Evolutionary conservation across 2,888 invertebrate species (phyloP).

Genomic region (Sympetrum striolatum): DNA sequence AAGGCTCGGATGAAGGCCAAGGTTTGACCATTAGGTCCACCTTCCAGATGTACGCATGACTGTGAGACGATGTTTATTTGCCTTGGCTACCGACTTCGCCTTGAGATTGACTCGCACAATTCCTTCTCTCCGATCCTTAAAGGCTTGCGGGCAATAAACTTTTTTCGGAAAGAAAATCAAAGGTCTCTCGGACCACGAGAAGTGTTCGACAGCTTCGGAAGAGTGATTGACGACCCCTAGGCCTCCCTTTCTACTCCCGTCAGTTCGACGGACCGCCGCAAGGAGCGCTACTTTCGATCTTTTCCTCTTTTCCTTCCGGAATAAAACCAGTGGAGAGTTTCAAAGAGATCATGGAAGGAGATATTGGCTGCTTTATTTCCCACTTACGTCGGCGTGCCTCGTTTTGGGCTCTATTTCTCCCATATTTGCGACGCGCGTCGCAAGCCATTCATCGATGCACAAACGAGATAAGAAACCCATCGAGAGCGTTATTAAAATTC

Average conservation of each 20-base stretch:
- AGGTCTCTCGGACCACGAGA: background rate
- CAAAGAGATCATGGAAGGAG: background rate
- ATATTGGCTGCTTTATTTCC: background rate
- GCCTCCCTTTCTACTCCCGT: background rate
- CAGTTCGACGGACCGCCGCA: background rate
- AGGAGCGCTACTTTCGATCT: background rate
- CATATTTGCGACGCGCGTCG: background rate
- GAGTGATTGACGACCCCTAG: background rate
- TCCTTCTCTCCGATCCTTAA: background rate
- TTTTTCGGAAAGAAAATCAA: background rate
- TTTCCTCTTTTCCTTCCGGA: background rate
- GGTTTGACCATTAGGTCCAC: background rate
- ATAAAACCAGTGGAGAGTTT: background rate
- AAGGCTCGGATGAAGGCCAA: background rate
- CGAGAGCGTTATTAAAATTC: too few relatives aligned
- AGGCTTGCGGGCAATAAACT: background rate
- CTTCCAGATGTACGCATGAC: background rate
- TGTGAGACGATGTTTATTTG: slow-evolving; percentile 21
- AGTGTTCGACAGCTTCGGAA: background rate
- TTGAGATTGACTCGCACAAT: background rate
- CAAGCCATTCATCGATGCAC: too few relatives aligned
- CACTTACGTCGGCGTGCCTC: background rate
- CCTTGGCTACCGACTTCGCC: slow-evolving; percentile 21
- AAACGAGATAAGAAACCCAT: too few relatives aligned
- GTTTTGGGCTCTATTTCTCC: background rate